Evolutionary conservation across 2,888 invertebrate genomes (phyloP).

Genomic region (Aplocera efformata): DNA sequence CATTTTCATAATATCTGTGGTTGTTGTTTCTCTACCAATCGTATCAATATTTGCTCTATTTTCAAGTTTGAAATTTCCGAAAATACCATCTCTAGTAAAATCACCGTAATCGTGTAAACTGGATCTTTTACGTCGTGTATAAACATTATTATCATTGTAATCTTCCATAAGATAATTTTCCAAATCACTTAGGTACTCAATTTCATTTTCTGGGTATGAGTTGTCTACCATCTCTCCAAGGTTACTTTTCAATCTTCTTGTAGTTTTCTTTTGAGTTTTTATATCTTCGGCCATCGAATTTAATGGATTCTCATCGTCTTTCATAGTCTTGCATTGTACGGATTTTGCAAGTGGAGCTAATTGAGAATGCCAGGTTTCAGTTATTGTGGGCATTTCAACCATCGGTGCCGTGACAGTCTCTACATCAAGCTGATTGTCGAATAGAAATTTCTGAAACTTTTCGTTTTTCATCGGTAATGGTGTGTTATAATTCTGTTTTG

Average conservation of each 20-base stretch:
- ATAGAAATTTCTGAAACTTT: slow-evolving; percentile 55
- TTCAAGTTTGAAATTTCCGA: slow-evolving; percentile 1
- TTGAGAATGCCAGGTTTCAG: background rate
- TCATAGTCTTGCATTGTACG: background rate
- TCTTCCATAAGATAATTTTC: slow-evolving; percentile 9
- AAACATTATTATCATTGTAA: background rate
- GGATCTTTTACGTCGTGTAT: slow-evolving; percentile 16
- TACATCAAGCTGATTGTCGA: slow-evolving; percentile 48
- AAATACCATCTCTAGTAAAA: background rate
- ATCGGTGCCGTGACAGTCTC: slow-evolving; percentile 47
- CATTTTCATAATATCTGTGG: background rate
- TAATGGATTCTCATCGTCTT: background rate
- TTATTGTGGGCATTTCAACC: slow-evolving; percentile 20
- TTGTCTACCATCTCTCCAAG: background rate
- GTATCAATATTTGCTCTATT: slow-evolving; percentile 5
- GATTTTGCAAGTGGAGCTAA: background rate
- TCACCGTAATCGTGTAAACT: background rate
- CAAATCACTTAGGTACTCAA: slow-evolving; percentile 26
- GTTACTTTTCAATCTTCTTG: background rate
- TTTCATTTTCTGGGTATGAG: slow-evolving; percentile 19
- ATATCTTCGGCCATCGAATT: slow-evolving; percentile 1
- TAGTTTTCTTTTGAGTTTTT: background rate
- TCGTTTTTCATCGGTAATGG: slow-evolving; percentile 53
- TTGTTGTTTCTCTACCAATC: slow-evolving; percentile 5
- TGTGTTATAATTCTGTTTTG: slow-evolving; percentile 52